Conservation (phyloP, 2,113 vertebrate species). For the Neodon shergylaensis region DNA sequence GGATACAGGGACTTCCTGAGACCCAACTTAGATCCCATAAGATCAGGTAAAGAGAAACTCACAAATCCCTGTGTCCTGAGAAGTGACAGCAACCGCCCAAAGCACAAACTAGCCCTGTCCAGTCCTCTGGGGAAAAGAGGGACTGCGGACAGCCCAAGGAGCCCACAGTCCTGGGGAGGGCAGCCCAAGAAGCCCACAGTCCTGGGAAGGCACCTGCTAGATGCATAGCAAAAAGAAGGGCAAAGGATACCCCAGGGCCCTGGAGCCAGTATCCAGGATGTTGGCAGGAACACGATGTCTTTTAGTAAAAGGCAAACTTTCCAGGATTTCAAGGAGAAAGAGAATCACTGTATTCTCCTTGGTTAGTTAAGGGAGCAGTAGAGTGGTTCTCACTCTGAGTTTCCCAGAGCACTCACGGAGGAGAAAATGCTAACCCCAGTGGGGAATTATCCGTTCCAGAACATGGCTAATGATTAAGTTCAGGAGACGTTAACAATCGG, state of each 20-base stretch:
- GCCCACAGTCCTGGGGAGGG: too few relatives aligned
- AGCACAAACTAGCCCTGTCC: background rate
- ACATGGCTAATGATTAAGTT: slow-evolving; percentile 82
- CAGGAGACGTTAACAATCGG: slow-evolving; percentile 80
- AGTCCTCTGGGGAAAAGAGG: background rate
- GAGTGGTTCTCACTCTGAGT: background rate
- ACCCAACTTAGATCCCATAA: background rate
- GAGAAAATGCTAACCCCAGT: slow-evolving; percentile 64
- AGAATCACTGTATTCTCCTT: slow-evolving; percentile 11
- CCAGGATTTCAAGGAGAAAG: slow-evolving; percentile 42
- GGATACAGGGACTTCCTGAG: background rate
- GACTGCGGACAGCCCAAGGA: too few relatives aligned
- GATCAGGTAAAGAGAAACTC: slow-evolving; percentile 14
- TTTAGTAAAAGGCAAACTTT: slow-evolving; percentile 22
- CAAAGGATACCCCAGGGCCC: too few relatives aligned
- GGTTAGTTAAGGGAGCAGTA: slow-evolving; percentile 16
- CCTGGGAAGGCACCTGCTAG: background rate
- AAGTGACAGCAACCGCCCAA: background rate
- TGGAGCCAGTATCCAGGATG: fast-evolving
- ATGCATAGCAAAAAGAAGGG: background rate
- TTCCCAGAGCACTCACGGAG: background rate
- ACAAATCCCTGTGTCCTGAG: background rate
- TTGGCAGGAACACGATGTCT: background rate
- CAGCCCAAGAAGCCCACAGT: background rate
- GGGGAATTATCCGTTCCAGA: slow-evolving; percentile 80